Evolutionary conservation across 2,888 invertebrate genomes (phyloP), one percentile per base, ranked within the genome.

Genomic region (Punctoribates punctum): DNA sequence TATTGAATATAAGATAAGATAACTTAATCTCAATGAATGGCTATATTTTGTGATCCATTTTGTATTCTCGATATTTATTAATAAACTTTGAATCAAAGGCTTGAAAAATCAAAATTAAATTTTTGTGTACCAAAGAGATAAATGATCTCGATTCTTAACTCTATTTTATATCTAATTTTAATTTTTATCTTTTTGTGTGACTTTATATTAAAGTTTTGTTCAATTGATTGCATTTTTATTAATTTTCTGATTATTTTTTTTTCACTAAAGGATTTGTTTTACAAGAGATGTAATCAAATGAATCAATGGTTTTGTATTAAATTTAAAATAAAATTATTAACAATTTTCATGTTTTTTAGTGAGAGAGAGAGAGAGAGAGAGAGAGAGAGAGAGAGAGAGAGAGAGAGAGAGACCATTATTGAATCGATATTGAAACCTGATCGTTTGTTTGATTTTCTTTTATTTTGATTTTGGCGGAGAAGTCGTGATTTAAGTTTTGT

Each of bases 61-160:
- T 51, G 4, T 51, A 51, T 15, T 51, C 13, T 51, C n/a, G 13
- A 4, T 8, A 17, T 51, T n/a, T 51, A 8, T 51, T 51, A 51
- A 17, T 51, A 17, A 51, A 51, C 3, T 4, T 57, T 57, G 11
- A 57, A 57, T 57, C 9, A 57, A 23, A 57, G 6, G 9, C 25
- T 20, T n/a, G n/a, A 57, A 48, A 54, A 54, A n/a, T 54, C 54
- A 17, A 54, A 54, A 20, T 48, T 48, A 5, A 48, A 48, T 54
- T 62, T 62, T 62, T 8, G n/a, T n/a, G 34, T 67, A 67, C 67
- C 67, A 67, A 67, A 67, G 38, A 67, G 67, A 67, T 42, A 38
- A 67, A 67, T 67, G 67, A 67, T 67, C 67, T 67, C 67, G 38
- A 38, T 17, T 25, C 38, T 17, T 38, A 67, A 25, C 9, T 8